Percentiles rank a stretch among this genome's conserved stretches.
Conservation (phyloP, 2,113 vertebrate species). For the Varanus komodoensis region DNA sequence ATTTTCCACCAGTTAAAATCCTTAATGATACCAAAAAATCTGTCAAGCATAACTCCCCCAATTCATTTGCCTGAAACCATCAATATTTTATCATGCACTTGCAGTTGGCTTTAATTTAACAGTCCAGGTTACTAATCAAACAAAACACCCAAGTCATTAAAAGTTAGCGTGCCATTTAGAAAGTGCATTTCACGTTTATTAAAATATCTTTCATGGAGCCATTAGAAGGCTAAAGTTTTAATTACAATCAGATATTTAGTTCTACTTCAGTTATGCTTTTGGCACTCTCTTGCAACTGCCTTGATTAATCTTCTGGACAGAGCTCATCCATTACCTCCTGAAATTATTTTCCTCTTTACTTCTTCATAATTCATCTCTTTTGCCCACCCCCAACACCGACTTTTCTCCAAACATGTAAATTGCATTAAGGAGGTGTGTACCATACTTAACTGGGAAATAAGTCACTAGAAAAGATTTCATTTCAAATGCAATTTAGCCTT, state of each 20-base stretch:
- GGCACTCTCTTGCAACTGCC: constrained; percentile 78
- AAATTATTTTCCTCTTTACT: constrained; percentile 86
- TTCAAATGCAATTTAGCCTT: constrained; percentile 80
- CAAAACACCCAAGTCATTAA: constrained; percentile 90
- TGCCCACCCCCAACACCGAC: constrained; percentile 51
- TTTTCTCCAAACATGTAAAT: constrained; percentile 75
- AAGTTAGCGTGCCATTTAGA: constrained; percentile 88
- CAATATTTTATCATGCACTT: constrained; percentile 88
- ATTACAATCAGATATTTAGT: constrained; percentile 89
- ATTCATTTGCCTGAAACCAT: constrained; percentile 88
- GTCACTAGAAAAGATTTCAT: constrained; percentile 77
- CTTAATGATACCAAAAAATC: constrained; percentile 87
- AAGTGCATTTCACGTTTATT: constrained; percentile 89
- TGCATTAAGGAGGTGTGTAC: constrained; percentile 75
- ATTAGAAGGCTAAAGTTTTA: constrained; percentile 88
- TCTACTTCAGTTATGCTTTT: constrained; percentile 82
- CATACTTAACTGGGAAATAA: constrained; percentile 78
- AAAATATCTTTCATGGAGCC: constrained; percentile 87
- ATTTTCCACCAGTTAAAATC: constrained; percentile 87
- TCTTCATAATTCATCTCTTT: constrained; percentile 81
- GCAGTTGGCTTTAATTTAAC: constrained; percentile 89
- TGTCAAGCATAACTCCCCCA: constrained; percentile 86
- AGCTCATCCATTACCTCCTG: constrained; percentile 84
- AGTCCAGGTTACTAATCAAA: constrained; percentile 90
- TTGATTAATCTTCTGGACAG: constrained; percentile 85